Percentiles rank a stretch among this genome's conserved stretches.
Evolutionary conservation across 1,140 invertebrate genomes (phyloP).

Genomic region (Hetaerina americana): DNA sequence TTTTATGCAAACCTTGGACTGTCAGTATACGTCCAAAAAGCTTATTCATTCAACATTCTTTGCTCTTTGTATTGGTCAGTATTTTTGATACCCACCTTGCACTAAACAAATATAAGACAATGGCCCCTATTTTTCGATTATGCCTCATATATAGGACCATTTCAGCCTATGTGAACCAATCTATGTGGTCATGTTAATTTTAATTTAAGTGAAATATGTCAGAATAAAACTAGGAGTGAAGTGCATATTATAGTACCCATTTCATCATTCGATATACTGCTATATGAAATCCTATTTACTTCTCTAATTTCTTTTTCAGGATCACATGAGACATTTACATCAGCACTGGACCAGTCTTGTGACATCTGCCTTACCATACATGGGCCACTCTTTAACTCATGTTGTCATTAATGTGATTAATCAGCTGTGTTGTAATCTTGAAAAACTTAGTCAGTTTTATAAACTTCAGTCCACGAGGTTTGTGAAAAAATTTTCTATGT

Average conservation of each 20-base stretch:
- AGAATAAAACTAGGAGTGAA: not conserved
- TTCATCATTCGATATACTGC: not conserved
- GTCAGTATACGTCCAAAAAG: too few species aligned
- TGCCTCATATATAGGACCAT: too few species aligned
- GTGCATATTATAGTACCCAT: not conserved
- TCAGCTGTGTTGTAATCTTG: slow-evolving; percentile 74
- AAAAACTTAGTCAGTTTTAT: slow-evolving; percentile 42
- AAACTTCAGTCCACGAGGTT: slow-evolving; percentile 20
- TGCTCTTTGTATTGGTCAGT: too few species aligned
- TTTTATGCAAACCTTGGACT: too few species aligned
- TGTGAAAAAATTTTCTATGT: too few species aligned
- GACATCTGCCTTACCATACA: slow-evolving; percentile 59
- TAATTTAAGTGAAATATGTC: too few species aligned
- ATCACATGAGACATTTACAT: slow-evolving; percentile 54
- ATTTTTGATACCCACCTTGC: too few species aligned
- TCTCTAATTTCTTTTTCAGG: slow-evolving; percentile 23
- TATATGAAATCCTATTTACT: not conserved
- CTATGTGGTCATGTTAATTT: not conserved
- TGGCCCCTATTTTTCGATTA: too few species aligned
- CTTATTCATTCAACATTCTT: too few species aligned
- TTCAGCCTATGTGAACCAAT: too few species aligned
- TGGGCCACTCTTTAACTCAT: slow-evolving; percentile 57
- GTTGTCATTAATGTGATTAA: slow-evolving; percentile 65
- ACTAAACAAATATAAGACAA: too few species aligned
- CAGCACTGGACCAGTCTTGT: slow-evolving; percentile 70